A percentile compares a stretch with the other conserved stretches of the same genome.
phyloP scores from a whole-genome alignment of 2,888 invertebrate genomes.

The Atrina japonica region DNA sequence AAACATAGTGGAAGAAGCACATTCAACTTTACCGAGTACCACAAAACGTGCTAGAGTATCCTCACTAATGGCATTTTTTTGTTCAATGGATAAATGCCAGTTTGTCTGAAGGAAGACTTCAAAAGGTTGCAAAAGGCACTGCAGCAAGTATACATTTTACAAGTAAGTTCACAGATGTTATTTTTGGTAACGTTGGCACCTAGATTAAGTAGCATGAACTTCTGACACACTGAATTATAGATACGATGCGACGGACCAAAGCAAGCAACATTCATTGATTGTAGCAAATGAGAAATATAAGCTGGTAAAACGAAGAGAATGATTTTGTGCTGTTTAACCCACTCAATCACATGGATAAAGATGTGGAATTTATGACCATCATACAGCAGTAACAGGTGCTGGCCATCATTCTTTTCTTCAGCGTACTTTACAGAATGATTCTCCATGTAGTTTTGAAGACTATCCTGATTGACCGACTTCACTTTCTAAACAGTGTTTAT shows the following conservation, averaged over 20 bases:
- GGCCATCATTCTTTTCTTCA: not conserved
- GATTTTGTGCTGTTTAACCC: constrained; percentile 35
- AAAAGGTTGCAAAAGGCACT: constrained; percentile 21
- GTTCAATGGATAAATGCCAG: constrained; percentile 33
- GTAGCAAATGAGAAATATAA: constrained; percentile 38
- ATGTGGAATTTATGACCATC: constrained; percentile 48
- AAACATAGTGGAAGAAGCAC: not conserved
- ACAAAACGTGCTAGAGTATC: too few relatives aligned
- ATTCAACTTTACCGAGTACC: too few relatives aligned
- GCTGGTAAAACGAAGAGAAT: constrained; percentile 47
- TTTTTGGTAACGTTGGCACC: constrained; percentile 31
- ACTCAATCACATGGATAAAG: constrained; percentile 34
- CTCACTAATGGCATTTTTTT: too few relatives aligned
- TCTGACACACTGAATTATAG: constrained; percentile 32
- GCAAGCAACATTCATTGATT: constrained; percentile 42
- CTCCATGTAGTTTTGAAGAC: constrained; percentile 37
- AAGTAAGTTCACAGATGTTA: constrained; percentile 30
- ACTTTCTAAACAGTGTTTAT: constrained; percentile 25
- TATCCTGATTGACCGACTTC: constrained; percentile 29
- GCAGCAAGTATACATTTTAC: constrained; percentile 33
- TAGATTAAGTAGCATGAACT: constrained; percentile 25
- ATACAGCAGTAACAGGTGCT: constrained; percentile 36
- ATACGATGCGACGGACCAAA: constrained; percentile 36
- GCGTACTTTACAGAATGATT: constrained; percentile 36
- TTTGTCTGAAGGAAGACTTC: constrained; percentile 30